A percentile compares a stretch with the other conserved stretches of the same genome.
phyloP scores from a whole-genome alignment of 1,140 invertebrate species.

The Asbolus verrucosus region DNA sequence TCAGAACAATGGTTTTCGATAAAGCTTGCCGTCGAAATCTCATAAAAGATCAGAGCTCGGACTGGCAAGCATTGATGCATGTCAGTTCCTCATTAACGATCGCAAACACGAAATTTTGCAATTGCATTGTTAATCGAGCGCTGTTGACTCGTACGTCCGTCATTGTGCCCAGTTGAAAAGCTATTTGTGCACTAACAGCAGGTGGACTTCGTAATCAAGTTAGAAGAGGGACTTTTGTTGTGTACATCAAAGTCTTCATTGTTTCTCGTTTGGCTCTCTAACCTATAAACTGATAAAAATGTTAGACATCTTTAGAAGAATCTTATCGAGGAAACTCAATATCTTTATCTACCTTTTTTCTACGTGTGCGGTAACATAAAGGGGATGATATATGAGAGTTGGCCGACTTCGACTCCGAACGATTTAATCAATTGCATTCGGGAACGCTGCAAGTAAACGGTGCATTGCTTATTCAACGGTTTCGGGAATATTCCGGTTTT shows the following conservation, averaged over 20 bases:
- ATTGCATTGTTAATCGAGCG: too few relatives aligned
- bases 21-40: too few relatives aligned
- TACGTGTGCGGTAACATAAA: slow-evolving; percentile 29
- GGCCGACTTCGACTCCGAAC: slow-evolving; percentile 18
- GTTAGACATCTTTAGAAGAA: slow-evolving; percentile 18
- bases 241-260: slow-evolving; percentile 10
- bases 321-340: neutral
- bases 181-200: too few relatives aligned
- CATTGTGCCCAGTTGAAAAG: too few relatives aligned
- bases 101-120: too few relatives aligned
- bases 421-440: slow-evolving; percentile 33
- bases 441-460: slow-evolving; percentile 11
- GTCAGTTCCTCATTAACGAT: too few relatives aligned
- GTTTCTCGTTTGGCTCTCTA: slow-evolving; percentile 5
- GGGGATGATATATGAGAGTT: slow-evolving; percentile 23
- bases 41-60: too few relatives aligned
- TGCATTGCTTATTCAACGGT: slow-evolving; percentile 11
- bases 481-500: too few relatives aligned
- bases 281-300: slow-evolving; percentile 16
- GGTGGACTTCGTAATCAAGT: slow-evolving; percentile 17
- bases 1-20: too few relatives aligned
- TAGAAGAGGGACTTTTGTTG: slow-evolving; percentile 2
- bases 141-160: too few relatives aligned
- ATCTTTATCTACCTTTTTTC: slow-evolving; percentile 28
- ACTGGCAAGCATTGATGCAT: too few relatives aligned